Evolutionary conservation across 2,888 invertebrate species (phyloP).

Genomic region (Apotomis turbidana): DNA sequence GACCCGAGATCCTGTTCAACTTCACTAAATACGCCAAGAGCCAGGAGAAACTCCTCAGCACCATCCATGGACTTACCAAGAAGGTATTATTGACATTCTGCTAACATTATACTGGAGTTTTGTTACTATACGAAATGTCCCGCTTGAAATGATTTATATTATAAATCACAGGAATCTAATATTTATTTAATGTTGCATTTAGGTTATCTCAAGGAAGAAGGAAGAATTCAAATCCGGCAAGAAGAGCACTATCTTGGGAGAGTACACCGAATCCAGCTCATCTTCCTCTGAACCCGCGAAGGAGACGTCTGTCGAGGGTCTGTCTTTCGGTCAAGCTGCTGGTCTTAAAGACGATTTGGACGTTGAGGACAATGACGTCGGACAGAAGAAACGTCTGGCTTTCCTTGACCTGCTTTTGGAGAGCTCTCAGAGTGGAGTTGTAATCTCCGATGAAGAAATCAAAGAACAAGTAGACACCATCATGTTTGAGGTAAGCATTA

Average conservation of each 20-base stretch:
- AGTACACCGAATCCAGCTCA: slow-evolving; percentile 49
- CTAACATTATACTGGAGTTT: slow-evolving; percentile 34
- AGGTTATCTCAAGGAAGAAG: slow-evolving; percentile 89
- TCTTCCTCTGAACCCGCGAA: slow-evolving; percentile 48
- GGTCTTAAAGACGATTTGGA: slow-evolving; percentile 92
- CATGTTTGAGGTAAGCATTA: slow-evolving; percentile 89
- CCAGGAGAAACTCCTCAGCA: slow-evolving; percentile 88
- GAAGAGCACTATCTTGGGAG: slow-evolving; percentile 67
- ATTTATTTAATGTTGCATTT: slow-evolving; percentile 13
- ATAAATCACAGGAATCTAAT: neutral
- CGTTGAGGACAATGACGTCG: slow-evolving; percentile 90
- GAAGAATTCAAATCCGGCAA: slow-evolving; percentile 88
- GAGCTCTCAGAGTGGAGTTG: slow-evolving; percentile 88
- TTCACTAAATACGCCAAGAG: slow-evolving; percentile 89
- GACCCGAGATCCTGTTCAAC: slow-evolving; percentile 90
- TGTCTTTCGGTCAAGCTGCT: slow-evolving; percentile 88
- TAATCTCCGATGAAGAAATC: slow-evolving; percentile 90
- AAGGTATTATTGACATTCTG: slow-evolving; percentile 78
- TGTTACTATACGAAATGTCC: neutral
- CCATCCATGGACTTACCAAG: slow-evolving; percentile 91
- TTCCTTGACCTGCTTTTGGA: slow-evolving; percentile 94
- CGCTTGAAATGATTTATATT: neutral
- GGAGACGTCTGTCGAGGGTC: slow-evolving; percentile 84
- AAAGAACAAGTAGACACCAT: slow-evolving; percentile 93
- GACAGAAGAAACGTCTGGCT: slow-evolving; percentile 92